phyloP scores from a whole-genome alignment of 2,113 vertebrate species.

The Atrichornis clamosus region DNA sequence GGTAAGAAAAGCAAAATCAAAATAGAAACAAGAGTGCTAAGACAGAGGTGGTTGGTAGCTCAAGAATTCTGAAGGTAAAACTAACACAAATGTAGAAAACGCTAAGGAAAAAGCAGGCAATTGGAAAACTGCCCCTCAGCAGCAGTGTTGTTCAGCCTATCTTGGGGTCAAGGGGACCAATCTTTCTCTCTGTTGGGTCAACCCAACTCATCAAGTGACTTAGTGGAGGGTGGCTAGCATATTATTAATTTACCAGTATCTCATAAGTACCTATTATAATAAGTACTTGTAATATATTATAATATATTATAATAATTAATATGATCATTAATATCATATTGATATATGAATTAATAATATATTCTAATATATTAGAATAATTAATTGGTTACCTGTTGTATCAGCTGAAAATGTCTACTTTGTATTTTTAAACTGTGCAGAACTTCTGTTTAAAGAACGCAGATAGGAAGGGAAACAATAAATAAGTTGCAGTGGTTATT shows the following conservation, averaged over 20 bases:
- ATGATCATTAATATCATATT: too few relatives aligned
- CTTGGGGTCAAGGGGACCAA: neutral
- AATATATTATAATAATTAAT: too few relatives aligned
- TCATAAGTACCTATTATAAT: neutral
- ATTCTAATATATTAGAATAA: too few relatives aligned
- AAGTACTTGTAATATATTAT: too few relatives aligned
- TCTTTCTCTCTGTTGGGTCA: neutral
- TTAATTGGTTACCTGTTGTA: neutral
- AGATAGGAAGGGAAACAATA: neutral
- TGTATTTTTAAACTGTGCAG: neutral
- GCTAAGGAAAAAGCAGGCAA: neutral
- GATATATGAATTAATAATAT: too few relatives aligned
- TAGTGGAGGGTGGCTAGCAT: neutral
- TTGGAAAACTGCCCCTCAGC: neutral
- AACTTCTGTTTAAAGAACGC: neutral
- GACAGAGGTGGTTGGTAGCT: neutral
- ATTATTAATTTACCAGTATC: neutral
- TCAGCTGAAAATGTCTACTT: neutral
- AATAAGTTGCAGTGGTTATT: neutral
- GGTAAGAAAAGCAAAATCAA: neutral
- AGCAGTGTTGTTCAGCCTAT: neutral
- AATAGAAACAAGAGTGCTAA: neutral
- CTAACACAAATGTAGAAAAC: neutral
- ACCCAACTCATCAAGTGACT: neutral
- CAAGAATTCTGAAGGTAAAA: neutral